A percentile compares a stretch with the other conserved stretches of the same genome.
These are phyloP conservation scores for Psittacula cyanocephala DNA, from an alignment of 2,113 vertebrate species.

Conservation along the genomic window DNA sequence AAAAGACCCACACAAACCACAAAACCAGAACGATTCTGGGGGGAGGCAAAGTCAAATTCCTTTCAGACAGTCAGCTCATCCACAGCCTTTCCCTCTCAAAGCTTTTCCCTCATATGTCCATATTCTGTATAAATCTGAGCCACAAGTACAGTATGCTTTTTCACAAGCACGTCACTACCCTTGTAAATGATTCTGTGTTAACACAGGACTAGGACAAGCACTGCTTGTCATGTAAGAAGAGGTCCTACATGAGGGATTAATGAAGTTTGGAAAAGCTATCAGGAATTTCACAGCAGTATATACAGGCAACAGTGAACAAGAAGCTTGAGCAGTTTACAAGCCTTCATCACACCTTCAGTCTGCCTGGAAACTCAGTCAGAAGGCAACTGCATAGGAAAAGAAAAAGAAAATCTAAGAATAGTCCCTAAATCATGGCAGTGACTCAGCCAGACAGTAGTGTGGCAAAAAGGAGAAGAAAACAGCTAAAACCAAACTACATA, in stretches of 20 bases:
- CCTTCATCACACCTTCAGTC: neutral
- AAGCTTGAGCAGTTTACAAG: neutral
- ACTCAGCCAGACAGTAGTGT: neutral
- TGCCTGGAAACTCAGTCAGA: neutral
- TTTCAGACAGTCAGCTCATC: neutral
- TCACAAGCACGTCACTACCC: neutral
- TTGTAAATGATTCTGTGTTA: neutral
- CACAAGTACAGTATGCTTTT: neutral
- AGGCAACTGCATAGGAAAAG: neutral
- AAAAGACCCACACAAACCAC: neutral
- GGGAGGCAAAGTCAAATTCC: neutral
- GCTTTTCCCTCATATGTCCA: neutral
- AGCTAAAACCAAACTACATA: neutral
- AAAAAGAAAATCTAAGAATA: neutral
- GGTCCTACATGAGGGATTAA: neutral
- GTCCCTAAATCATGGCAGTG: neutral
- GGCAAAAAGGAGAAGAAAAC: neutral
- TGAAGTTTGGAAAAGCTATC: neutral
- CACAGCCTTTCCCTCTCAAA: neutral
- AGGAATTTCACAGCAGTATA: neutral
- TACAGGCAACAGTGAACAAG: neutral
- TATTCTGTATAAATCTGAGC: neutral
- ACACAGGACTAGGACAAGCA: neutral
- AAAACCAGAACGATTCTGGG: neutral
- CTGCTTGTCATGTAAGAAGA: neutral